Base-by-base conservation (phyloP, 2,113 vertebrate genomes). In the Cygnus buccinator region DNA sequence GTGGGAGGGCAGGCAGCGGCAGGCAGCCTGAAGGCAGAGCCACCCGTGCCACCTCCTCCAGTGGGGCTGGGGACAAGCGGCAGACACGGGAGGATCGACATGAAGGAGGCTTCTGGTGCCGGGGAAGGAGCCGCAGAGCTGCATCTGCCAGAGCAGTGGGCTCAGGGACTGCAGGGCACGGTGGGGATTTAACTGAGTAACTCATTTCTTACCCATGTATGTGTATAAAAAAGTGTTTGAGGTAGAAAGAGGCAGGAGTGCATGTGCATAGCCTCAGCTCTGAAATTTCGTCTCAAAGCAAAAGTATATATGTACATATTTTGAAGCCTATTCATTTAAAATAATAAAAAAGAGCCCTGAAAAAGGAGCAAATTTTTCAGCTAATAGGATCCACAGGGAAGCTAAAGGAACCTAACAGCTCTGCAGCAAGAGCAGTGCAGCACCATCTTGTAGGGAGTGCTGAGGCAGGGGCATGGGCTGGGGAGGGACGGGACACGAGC, bases 331-430 rank as follows among this genome's bases (percentile, higher is more conserved):
- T 90, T 96, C 71, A 89, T 94, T 92, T 93, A 87, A 95, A 96
- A 93, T 84, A 93, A 77, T 78, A 59, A 95, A 92, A 95, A 88
- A 43, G 85, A 93, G 31, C 57, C 72, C 82, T 74, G 80, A 82
- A 89, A 94, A 86, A 57, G 37, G 62, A 97, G 75, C 8, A 48
- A 76, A 96, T 93, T 94, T 81, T 94, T 96, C 63, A 77, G 58
- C 93, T 97, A 94, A 96, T 95, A 78, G 89, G 93, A 96, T 96
- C 96, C 94, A 76, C 61, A 92, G 95, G 95, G 97, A 97, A 95
- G 90, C 87, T 68, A 79, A 74, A 57, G 57, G 89, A 93, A 77
- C 78, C 79, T 80, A 89, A 73, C 43, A 84, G 78, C 61, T 93
- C 87, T 86, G 85, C 87, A 93, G 87, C 72, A 81, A 84, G 85